Base-by-base conservation (phyloP, 2,797 vertebrate species). In the Acipenser oxyrinchus region DNA sequence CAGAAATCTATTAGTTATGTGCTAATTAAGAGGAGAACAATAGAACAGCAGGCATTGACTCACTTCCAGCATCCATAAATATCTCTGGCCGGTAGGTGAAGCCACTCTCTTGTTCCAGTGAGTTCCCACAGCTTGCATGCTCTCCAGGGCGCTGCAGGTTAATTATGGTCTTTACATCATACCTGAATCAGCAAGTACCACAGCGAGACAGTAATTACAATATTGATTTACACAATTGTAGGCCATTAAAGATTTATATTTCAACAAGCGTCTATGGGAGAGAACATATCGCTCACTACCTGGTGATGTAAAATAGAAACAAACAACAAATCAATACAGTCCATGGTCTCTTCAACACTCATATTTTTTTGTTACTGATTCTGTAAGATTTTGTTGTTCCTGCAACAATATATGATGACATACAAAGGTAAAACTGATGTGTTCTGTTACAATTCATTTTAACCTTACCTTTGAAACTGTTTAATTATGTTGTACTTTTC, bases 71-170 rank as follows among this genome's bases (percentile, higher is more conserved):
- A 75, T 95, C 92, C 96, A 99, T 98, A 82, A 99, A 97, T 48
- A 79, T 87, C 81, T 98, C 95, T 3, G 96, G 96, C 73, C 88
- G 90, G 81, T 99, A 99, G 0, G 95, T 95, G 84, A 99, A 98
- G 53, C 95, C 93, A 0, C 95, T 97, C 72, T 94, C 92, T 68
- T 88, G 91, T 78, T 97, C 96, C 82, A 98, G 81, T 0, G 95
- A 81, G 75, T 89, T 93, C 69, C 96, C 96, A 70, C 96, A 99
- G 91, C 96, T 98, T 11, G 94, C 94, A 0, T 99, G 96, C 81
- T 99, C 96, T 65, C 95, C 96, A 3, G 95, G 94, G 62, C 94
- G 90, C 87, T 99, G 96, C 66, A 99, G 91, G 87, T 98, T 99
- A 81, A 99, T 97, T 71, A 99, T 64, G 0, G 95, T 96, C 88